Conservation (phyloP, 2,113 vertebrate species). For the Scopus umbretta region DNA sequence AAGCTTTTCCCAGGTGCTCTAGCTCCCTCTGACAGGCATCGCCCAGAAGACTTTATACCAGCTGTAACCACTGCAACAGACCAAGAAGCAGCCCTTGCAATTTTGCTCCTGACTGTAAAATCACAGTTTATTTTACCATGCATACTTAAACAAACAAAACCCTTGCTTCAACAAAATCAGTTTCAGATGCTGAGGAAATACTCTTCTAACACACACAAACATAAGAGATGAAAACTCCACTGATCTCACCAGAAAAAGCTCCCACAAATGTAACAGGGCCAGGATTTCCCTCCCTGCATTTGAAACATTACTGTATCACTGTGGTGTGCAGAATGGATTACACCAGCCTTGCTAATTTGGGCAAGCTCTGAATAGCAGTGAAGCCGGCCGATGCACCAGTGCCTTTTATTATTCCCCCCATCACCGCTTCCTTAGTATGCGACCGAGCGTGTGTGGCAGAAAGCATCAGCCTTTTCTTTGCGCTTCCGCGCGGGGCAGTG, state of each 20-base stretch:
- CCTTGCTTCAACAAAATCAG: background rate
- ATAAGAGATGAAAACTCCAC: background rate
- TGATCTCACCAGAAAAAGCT: background rate
- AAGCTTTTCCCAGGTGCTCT: background rate
- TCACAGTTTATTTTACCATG: background rate
- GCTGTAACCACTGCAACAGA: background rate
- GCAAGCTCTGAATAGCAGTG: background rate
- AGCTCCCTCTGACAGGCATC: background rate
- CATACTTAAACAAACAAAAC: background rate
- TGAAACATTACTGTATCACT: background rate
- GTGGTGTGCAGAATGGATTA: background rate
- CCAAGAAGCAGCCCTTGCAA: background rate
- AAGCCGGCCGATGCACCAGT: background rate
- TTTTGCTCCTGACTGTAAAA: background rate
- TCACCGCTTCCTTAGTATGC: constrained; percentile 5
- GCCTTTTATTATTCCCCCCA: background rate
- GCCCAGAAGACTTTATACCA: background rate
- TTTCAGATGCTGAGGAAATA: background rate
- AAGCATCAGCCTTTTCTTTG: background rate
- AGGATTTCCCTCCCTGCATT: background rate
- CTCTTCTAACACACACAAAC: background rate
- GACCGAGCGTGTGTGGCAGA: background rate
- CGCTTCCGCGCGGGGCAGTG: background rate
- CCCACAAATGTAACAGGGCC: rapidly evolving
- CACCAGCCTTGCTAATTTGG: background rate